These are phyloP conservation scores for Cliona cf. orientalis DNA, from an alignment of 37 sponge, comb jelly and placozoan genomes.

Conservation along the genomic window DNA sequence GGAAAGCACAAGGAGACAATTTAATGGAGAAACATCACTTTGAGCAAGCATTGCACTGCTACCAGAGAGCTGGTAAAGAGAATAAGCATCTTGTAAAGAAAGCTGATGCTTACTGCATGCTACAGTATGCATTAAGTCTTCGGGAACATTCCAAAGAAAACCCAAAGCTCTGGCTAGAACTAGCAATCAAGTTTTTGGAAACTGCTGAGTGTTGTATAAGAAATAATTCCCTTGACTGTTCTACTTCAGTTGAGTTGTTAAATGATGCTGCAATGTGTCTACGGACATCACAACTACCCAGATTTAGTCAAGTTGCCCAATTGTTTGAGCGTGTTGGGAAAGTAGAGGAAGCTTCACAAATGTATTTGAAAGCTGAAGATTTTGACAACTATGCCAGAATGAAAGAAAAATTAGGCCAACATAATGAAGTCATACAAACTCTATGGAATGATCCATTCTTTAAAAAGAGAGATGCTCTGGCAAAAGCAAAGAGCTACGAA, in stretches of 20 bases:
- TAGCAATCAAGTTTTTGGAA: no score
- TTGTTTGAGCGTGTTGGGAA: constrained; percentile 68
- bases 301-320: constrained; percentile 37
- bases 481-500: constrained; percentile 23
- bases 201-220: no score
- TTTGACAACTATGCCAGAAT: constrained; percentile 40
- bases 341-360: constrained; percentile 42
- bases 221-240: no score
- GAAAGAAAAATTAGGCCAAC: constrained; percentile 20
- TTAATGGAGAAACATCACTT: constrained; percentile 48
- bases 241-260: no score
- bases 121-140: no score
- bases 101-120: no score
- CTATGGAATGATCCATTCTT: not conserved
- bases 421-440: constrained; percentile 19
- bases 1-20: constrained; percentile 74
- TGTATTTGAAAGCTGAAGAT: constrained; percentile 44
- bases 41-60: constrained; percentile 67
- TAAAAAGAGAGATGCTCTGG: constrained; percentile 55
- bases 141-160: no score
- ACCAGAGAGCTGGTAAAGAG: constrained; percentile 47
- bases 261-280: constrained; percentile 65
- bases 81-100: no score
- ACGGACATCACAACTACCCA: constrained; percentile 37
- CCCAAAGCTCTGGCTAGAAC: no score